These are phyloP conservation scores for Plebejus anna DNA, from an alignment of 2,888 invertebrate genomes.

Conservation along the genomic window DNA sequence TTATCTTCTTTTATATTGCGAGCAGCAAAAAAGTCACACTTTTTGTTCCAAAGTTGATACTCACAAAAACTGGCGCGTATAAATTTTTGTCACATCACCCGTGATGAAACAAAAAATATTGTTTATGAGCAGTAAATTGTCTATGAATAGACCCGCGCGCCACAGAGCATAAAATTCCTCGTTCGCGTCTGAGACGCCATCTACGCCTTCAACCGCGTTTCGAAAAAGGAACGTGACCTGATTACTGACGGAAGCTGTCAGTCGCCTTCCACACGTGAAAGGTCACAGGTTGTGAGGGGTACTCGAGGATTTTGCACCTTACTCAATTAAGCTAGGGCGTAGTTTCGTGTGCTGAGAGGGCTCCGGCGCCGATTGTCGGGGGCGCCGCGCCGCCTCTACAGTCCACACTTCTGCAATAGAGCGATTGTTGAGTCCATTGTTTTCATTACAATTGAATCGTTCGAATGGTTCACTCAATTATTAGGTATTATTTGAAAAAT, in stretches of 20 bases:
- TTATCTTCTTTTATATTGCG: not conserved
- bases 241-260: slow-evolving; percentile 75
- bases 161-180: slow-evolving; percentile 40
- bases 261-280: slow-evolving; percentile 55
- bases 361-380: slow-evolving; percentile 48
- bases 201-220: slow-evolving; percentile 53
- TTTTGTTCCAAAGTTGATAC: slow-evolving; percentile 1
- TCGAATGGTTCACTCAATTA: slow-evolving; percentile 33
- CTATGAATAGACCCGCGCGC: slow-evolving; percentile 41
- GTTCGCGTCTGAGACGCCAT: slow-evolving; percentile 43
- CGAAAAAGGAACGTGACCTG: slow-evolving; percentile 77
- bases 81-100: not conserved
- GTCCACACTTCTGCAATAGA: slow-evolving; percentile 53
- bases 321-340: slow-evolving; percentile 42
- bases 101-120: slow-evolving; percentile 19
- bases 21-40: slow-evolving; percentile 6
- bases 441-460: slow-evolving; percentile 41
- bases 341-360: slow-evolving; percentile 43
- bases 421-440: slow-evolving; percentile 48
- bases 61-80: slow-evolving; percentile 1
- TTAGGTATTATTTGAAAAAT: slow-evolving; percentile 17
- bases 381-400: slow-evolving; percentile 44
- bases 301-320: slow-evolving; percentile 46
- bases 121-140: slow-evolving; percentile 41
- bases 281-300: slow-evolving; percentile 51